Percentiles rank a stretch among this genome's conserved stretches.
Conservation (phyloP, 2,113 vertebrate species). For the Pygathrix nemaeus region DNA sequence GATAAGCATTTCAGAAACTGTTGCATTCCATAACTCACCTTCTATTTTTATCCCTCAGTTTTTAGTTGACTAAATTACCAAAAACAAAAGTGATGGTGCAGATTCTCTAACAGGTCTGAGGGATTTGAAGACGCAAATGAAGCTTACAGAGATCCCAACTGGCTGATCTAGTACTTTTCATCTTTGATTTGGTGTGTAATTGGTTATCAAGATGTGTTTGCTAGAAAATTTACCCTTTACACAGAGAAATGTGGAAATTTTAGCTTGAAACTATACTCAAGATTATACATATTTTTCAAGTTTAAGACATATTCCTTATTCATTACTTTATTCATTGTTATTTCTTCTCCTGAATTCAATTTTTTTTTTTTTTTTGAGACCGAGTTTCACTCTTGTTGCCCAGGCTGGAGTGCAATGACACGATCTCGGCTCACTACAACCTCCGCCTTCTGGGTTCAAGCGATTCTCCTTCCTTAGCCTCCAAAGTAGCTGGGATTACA, state of each 20-base stretch:
- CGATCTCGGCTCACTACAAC: no score
- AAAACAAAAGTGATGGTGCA: neutral
- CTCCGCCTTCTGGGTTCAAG: no score
- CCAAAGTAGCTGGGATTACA: no score
- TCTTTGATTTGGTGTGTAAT: neutral
- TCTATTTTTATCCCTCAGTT: neutral
- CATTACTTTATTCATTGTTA: neutral
- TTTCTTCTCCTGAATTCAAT: conserved; percentile 19
- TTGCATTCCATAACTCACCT: neutral
- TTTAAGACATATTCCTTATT: neutral
- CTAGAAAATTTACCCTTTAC: neutral
- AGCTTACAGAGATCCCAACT: neutral
- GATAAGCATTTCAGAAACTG: neutral
- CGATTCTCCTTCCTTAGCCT: no score
- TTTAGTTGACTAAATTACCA: neutral
- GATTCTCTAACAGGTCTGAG: neutral
- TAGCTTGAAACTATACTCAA: neutral
- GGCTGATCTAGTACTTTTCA: neutral
- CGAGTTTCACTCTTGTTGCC: no score
- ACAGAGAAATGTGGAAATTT: neutral
- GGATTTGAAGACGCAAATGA: neutral
- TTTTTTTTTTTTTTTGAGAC: neutral
- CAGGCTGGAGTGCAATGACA: no score
- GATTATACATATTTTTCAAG: neutral
- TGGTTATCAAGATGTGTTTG: neutral